Conservation (phyloP, 2,888 invertebrate species). For the Litoditis marina region DNA sequence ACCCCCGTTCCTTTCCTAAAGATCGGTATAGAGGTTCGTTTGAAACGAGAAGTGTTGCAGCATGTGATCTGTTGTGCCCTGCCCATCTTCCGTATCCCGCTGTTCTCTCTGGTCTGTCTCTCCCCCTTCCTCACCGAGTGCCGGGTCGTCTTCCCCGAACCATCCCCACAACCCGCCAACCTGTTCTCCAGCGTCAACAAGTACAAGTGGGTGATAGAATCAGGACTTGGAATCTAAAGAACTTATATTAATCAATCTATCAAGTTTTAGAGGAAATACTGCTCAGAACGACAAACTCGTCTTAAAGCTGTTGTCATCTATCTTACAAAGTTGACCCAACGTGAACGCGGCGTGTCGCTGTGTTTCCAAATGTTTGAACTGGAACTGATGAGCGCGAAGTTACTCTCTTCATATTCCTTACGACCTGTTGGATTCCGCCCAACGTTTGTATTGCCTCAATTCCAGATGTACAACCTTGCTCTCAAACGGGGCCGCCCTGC, state of each 20-base stretch:
- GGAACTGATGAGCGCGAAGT: no score
- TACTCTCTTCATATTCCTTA: no score
- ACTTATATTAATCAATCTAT: not conserved
- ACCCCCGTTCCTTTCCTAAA: not conserved
- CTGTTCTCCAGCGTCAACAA: slow-evolving; percentile 54
- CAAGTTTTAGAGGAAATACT: not conserved
- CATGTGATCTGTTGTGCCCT: slow-evolving; percentile 56
- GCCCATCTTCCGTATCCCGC: slow-evolving; percentile 58
- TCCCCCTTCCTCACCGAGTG: slow-evolving; percentile 54
- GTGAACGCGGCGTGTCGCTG: no score
- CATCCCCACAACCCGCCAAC: slow-evolving; percentile 51
- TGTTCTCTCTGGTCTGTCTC: slow-evolving; percentile 53
- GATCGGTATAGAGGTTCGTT: not conserved
- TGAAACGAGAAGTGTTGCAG: slow-evolving; percentile 21
- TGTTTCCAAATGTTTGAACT: no score
- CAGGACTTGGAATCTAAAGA: no score
- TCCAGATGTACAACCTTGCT: slow-evolving; percentile 41
- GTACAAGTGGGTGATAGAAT: slow-evolving; percentile 47
- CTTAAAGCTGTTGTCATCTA: no score
- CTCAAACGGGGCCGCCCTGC: slow-evolving; percentile 55
- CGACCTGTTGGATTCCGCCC: no score
- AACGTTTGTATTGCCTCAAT: no score
- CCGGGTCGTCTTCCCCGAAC: slow-evolving; percentile 57
- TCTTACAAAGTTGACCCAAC: no score
- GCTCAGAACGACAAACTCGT: no score